Base-by-base conservation (phyloP, 2,888 invertebrate genomes). In the Himalopsyche anomala region DNA sequence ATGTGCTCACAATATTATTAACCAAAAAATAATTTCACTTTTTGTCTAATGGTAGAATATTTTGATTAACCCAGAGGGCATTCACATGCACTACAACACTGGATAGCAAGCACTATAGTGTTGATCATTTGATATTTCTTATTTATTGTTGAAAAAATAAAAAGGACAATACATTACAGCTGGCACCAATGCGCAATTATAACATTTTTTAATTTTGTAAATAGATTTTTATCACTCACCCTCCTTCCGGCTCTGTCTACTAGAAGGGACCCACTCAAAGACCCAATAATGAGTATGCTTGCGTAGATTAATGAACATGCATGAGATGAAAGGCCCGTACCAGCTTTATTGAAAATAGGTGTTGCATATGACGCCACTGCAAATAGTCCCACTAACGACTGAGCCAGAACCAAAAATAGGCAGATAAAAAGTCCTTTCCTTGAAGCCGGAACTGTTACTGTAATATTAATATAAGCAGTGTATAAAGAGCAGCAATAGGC, bases 161-260 rank as follows among this genome's bases (percentile, higher is more conserved):
- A 28, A 28, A 28, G 28, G 28, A 28, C 28, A 28, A 28, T 28
- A 28, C 28, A 28, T 28, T 28, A 28, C 28, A 28, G 1, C 28
- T 28, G 2, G 28, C 28, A 28, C 28, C 28, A 2, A 28, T 28
- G 28, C 28, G 28, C 28, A 28, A 28, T 28, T 28, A 28, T 28
- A 28, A 28, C 28, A 28, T 28, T 28, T 28, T 28, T 28, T 28
- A 28, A 28, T 28, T 28, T 28, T 28, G 28, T 28, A 28, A 28
- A 11, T 9, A 45, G 6, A 45, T 45, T 45, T 45, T 8, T 36
- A 38, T 2, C 38, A 11, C 85, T 90, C 87, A 93, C 93, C 90
- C 94, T 91, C 89, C 96, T 92, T 0, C 96, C 96, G 82, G 94
- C 93, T 80, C 91, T 92, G 89, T 96, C 96, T 89, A 94, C 92